Percentiles rank a stretch among this genome's conserved stretches.
phyloP scores from a whole-genome alignment of 1,140 invertebrate genomes.

The Nephila pilipes region DNA sequence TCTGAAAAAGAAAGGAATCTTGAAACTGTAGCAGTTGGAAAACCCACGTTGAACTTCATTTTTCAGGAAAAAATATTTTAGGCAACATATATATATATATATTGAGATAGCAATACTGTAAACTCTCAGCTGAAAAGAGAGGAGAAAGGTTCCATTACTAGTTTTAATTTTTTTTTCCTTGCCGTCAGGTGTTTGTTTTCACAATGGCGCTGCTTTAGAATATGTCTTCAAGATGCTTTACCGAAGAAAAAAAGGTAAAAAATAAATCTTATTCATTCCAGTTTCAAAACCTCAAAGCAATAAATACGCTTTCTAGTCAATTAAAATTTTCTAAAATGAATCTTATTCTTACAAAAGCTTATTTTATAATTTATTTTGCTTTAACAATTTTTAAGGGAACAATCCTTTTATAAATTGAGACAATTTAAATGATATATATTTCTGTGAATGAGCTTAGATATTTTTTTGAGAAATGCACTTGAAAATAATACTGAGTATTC shows the following conservation, averaged over 20 bases:
- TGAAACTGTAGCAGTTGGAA: background rate
- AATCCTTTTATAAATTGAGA: too few species aligned
- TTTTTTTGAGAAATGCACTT: too few species aligned
- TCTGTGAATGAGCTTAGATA: too few species aligned
- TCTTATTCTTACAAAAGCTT: background rate
- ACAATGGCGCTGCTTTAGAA: background rate
- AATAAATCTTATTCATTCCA: background rate
- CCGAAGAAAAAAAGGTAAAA: background rate
- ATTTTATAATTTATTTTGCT: too few species aligned
- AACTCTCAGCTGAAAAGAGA: conserved; percentile 6
- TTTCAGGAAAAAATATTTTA: background rate
- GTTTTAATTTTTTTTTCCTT: background rate
- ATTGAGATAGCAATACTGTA: conserved; percentile 15
- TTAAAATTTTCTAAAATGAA: background rate
- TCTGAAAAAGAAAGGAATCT: background rate
- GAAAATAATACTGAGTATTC: too few species aligned
- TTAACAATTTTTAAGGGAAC: too few species aligned
- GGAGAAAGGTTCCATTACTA: background rate
- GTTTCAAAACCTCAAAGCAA: background rate
- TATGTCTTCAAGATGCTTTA: background rate
- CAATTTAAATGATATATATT: too few species aligned
- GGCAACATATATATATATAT: too few species aligned
- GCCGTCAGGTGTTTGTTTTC: conserved; percentile 10
- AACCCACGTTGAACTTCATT: background rate
- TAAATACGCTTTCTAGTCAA: background rate